Evolutionary conservation across 2,888 invertebrate genomes (phyloP).

Genomic region (Aphrophora alni): DNA sequence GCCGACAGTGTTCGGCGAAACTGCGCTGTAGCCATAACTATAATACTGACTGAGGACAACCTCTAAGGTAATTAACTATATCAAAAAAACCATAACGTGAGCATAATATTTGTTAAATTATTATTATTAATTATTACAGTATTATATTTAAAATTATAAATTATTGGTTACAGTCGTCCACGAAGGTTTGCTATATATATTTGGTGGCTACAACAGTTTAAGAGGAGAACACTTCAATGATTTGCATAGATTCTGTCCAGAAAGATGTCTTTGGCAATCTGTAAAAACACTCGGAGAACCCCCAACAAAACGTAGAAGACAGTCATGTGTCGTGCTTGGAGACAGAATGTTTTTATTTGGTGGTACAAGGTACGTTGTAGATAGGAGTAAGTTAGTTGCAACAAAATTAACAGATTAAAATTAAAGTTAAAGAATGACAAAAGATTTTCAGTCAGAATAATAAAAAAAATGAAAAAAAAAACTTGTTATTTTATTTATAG

Average conservation of each 20-base stretch:
- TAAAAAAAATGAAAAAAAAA: too few relatives aligned
- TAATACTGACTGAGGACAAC: too few relatives aligned
- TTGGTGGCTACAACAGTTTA: slow-evolving; percentile 88
- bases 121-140: too few relatives aligned
- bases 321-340: slow-evolving; percentile 79
- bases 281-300: slow-evolving; percentile 65
- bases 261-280: slow-evolving; percentile 66
- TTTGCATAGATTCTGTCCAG: slow-evolving; percentile 74
- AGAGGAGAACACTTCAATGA: slow-evolving; percentile 82
- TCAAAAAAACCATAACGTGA: too few relatives aligned
- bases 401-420: slow-evolving; percentile 15
- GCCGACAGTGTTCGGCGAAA: too few relatives aligned
- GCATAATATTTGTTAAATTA: too few relatives aligned
- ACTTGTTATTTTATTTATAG: too few relatives aligned
- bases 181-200: slow-evolving; percentile 79
- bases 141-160: too few relatives aligned
- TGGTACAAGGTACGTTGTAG: slow-evolving; percentile 75
- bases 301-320: slow-evolving; percentile 73
- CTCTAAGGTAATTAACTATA: too few relatives aligned
- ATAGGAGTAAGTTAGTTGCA: not conserved
- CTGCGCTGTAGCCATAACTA: too few relatives aligned
- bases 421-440: too few relatives aligned
- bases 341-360: slow-evolving; percentile 85
- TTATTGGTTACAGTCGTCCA: slow-evolving; percentile 71
- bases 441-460: too few relatives aligned